phyloP scores from a whole-genome alignment of 2,888 invertebrate genomes.

The Erebia aethiops region DNA sequence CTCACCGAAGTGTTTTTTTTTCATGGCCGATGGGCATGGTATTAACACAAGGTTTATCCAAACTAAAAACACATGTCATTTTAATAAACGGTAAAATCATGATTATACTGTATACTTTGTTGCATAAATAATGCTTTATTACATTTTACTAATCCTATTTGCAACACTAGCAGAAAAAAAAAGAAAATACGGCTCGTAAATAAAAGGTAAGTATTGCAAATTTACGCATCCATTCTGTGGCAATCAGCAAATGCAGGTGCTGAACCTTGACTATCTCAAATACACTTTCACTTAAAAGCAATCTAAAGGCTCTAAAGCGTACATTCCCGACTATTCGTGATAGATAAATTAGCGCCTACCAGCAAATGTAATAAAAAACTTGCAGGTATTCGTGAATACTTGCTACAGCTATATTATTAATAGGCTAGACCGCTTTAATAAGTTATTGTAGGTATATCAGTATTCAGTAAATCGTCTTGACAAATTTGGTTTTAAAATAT shows the following conservation, averaged over 20 bases:
- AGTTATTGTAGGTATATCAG: too few relatives aligned
- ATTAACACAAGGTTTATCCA: too few relatives aligned
- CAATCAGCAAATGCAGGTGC: constrained; percentile 42
- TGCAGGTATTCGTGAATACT: not conserved
- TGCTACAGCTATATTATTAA: not conserved
- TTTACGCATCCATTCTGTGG: constrained; percentile 41
- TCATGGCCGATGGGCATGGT: too few relatives aligned
- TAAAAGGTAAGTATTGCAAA: constrained; percentile 19
- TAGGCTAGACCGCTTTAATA: too few relatives aligned
- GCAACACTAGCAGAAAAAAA: not conserved
- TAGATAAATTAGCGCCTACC: constrained; percentile 6
- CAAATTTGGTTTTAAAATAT: too few relatives aligned
- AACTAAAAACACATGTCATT: too few relatives aligned
- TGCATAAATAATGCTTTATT: too few relatives aligned
- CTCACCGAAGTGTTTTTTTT: too few relatives aligned
- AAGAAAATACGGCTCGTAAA: not conserved
- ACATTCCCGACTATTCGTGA: constrained; percentile 6
- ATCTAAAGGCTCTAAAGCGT: constrained; percentile 29
- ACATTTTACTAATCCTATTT: too few relatives aligned
- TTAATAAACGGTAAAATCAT: too few relatives aligned
- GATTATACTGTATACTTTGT: too few relatives aligned
- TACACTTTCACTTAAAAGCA: constrained; percentile 56
- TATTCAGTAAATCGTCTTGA: too few relatives aligned
- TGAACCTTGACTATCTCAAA: constrained; percentile 63
- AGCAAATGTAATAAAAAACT: constrained; percentile 4